These are phyloP conservation scores for Psylliodes chrysocephalus DNA, from an alignment of 2,888 invertebrate genomes.

Conservation along the genomic window DNA sequence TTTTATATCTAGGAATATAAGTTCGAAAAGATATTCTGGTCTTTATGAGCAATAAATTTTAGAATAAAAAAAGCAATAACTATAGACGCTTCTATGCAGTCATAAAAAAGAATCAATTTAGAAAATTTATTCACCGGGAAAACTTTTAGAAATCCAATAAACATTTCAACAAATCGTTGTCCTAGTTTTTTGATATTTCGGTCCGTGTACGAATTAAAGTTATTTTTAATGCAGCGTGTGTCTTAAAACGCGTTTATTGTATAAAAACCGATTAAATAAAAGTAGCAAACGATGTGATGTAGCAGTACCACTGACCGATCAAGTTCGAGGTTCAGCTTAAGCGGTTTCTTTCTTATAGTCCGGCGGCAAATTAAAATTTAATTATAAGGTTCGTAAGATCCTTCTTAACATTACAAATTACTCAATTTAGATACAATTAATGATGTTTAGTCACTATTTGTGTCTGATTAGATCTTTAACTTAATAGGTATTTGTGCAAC, in stretches of 20 bases:
- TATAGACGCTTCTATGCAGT: too few relatives aligned
- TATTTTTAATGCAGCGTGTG: constrained; percentile 4
- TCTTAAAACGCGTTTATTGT: background rate
- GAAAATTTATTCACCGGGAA: background rate
- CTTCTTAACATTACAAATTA: too few relatives aligned
- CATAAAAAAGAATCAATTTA: too few relatives aligned
- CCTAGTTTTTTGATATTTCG: background rate
- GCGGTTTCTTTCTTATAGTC: constrained; percentile 17
- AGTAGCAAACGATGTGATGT: constrained; percentile 24
- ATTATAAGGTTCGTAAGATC: too few relatives aligned
- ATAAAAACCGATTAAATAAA: constrained; percentile 34
- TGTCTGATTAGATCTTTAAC: too few relatives aligned
- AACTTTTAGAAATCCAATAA: background rate
- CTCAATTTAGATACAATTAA: too few relatives aligned
- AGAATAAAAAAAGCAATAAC: too few relatives aligned
- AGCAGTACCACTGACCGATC: constrained; percentile 41
- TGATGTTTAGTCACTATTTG: too few relatives aligned
- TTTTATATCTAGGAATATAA: too few relatives aligned
- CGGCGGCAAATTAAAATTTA: constrained; percentile 8
- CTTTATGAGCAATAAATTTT: too few relatives aligned
- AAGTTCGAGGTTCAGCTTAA: constrained; percentile 42
- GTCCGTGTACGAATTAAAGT: background rate
- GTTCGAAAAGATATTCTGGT: too few relatives aligned
- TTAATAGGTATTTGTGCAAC: too few relatives aligned
- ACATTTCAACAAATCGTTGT: background rate